Evolutionary conservation across 1,140 invertebrate genomes (phyloP).

Genomic region (Spodoptera frugiperda): DNA sequence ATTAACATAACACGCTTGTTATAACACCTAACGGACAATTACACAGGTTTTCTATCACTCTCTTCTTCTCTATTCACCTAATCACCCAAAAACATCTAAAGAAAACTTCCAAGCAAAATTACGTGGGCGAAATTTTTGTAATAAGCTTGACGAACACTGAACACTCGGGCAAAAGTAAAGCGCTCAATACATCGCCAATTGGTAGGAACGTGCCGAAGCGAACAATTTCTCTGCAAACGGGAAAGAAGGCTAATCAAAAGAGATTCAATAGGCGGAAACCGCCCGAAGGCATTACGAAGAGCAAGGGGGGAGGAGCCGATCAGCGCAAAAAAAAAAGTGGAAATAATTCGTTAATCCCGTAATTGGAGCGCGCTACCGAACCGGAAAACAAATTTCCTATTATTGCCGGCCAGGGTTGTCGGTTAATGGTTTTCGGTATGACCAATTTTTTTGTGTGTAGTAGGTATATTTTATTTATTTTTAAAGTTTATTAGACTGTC

Average conservation of each 20-base stretch:
- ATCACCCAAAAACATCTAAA: not conserved
- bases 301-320: conserved; percentile 46
- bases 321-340: conserved; percentile 80
- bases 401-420: conserved; percentile 75
- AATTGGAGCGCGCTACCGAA: conserved; percentile 85
- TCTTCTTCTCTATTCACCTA: no score
- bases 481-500: no score
- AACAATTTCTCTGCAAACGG: conserved; percentile 78
- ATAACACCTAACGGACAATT: no score
- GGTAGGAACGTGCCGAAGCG: conserved; percentile 67
- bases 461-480: no score
- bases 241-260: conserved; percentile 84
- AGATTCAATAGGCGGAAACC: conserved; percentile 84
- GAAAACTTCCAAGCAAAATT: conserved; percentile 34
- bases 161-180: conserved; percentile 57
- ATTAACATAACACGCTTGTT: no score
- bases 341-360: conserved; percentile 86
- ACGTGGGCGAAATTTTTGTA: conserved; percentile 8
- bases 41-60: no score
- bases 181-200: conserved; percentile 66
- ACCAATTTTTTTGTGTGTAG: not conserved
- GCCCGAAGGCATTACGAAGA: conserved; percentile 61
- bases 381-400: conserved; percentile 86
- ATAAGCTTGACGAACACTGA: conserved; percentile 54
- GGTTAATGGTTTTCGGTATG: not conserved